Conservation (phyloP, 1,140 invertebrate genomes). For the Proctacanthus coquilletti region DNA sequence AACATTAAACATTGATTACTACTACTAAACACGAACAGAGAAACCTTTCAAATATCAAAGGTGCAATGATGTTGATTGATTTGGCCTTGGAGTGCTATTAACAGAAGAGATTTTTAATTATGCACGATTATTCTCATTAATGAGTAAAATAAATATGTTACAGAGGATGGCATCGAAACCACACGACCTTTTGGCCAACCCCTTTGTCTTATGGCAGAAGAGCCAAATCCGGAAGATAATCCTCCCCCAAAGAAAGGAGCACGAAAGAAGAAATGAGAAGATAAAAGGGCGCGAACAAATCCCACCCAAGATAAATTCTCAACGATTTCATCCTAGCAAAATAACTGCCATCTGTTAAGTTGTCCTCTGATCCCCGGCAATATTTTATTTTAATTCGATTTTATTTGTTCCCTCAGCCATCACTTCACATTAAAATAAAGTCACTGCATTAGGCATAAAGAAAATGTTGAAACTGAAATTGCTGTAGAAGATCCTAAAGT, state of each 20-base stretch:
- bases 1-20: no score
- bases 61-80: neutral
- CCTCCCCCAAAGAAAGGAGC: slow-evolving; percentile 10
- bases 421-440: no score
- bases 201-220: slow-evolving; percentile 36
- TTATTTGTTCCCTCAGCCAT: no score
- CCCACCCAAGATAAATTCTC: no score
- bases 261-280: slow-evolving; percentile 11
- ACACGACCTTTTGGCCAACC: slow-evolving; percentile 61
- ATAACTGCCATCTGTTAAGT: no score
- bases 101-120: neutral
- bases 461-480: no score
- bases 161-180: slow-evolving; percentile 41
- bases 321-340: no score
- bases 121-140: neutral
- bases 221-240: neutral
- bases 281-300: no score
- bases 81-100: neutral
- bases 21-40: neutral
- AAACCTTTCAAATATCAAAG: neutral
- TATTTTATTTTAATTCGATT: no score
- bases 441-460: no score
- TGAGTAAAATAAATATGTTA: neutral
- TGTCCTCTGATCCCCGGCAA: no score
- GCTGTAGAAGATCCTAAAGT: no score